Evolutionary conservation across 2,797 vertebrate genomes (phyloP).

Genomic region (Choloepus didactylus): DNA sequence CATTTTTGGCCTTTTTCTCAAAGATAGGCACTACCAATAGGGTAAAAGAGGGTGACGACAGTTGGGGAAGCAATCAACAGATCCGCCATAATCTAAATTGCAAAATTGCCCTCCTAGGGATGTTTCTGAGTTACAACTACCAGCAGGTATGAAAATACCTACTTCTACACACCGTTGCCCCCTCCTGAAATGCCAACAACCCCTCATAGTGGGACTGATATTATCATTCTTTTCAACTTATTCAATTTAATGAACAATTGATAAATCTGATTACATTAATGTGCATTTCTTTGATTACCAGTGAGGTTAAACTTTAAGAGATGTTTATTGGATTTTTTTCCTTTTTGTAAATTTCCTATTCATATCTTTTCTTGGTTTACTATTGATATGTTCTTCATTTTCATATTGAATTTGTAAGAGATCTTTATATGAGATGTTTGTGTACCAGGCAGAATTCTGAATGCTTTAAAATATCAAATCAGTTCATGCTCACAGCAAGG

Average conservation of each 20-base stretch:
- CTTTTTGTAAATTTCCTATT: background rate
- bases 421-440: background rate
- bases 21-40: background rate
- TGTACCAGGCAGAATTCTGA: background rate
- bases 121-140: background rate
- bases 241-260: background rate
- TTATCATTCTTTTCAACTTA: background rate
- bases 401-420: background rate
- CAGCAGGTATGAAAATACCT: background rate
- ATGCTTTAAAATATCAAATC: constrained; percentile 17
- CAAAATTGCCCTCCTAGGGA: background rate
- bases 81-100: background rate
- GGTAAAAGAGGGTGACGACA: background rate
- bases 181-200: too few relatives aligned
- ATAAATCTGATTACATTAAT: background rate
- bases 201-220: too few relatives aligned
- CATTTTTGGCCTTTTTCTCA: background rate
- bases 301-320: background rate
- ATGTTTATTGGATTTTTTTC: background rate
- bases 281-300: constrained; percentile 21
- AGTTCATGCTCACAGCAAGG: background rate
- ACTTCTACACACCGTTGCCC: background rate
- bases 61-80: background rate
- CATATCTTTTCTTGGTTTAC: background rate
- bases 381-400: background rate